Conservation (phyloP, 2,797 vertebrate species). For the Sebastes matsubarae region DNA sequence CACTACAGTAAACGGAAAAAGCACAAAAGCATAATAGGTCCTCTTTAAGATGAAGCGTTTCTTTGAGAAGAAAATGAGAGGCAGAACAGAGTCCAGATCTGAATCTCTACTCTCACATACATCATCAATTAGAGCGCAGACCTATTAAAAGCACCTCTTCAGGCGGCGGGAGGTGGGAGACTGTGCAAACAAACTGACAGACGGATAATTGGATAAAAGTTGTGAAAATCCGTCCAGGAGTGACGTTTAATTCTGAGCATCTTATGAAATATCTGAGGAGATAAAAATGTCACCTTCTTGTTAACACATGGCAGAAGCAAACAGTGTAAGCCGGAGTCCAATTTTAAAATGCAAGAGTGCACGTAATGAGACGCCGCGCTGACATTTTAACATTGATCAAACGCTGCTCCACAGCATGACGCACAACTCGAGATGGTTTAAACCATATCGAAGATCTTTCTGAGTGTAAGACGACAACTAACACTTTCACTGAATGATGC, state of each 20-base stretch:
- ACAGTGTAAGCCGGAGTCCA: not conserved
- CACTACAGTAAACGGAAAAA: too few relatives aligned
- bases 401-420: not conserved
- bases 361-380: not conserved
- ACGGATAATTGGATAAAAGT: constrained; percentile 9
- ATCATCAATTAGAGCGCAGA: not conserved
- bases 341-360: not conserved
- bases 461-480: not conserved
- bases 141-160: not conserved
- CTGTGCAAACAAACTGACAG: not conserved
- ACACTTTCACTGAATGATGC: not conserved
- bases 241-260: not conserved
- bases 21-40: too few relatives aligned
- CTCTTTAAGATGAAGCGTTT: not conserved
- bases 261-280: not conserved
- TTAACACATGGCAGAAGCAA: not conserved
- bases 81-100: not conserved
- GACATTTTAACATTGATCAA: constrained; percentile 20
- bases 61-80: not conserved
- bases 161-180: not conserved
- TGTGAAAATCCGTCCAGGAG: not conserved
- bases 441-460: not conserved
- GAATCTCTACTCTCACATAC: not conserved
- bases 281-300: not conserved
- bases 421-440: not conserved